A percentile compares a stretch with the other conserved stretches of the same genome.
phyloP scores from a whole-genome alignment of 2,888 invertebrate species.

The Chydorus sphaericus region DNA sequence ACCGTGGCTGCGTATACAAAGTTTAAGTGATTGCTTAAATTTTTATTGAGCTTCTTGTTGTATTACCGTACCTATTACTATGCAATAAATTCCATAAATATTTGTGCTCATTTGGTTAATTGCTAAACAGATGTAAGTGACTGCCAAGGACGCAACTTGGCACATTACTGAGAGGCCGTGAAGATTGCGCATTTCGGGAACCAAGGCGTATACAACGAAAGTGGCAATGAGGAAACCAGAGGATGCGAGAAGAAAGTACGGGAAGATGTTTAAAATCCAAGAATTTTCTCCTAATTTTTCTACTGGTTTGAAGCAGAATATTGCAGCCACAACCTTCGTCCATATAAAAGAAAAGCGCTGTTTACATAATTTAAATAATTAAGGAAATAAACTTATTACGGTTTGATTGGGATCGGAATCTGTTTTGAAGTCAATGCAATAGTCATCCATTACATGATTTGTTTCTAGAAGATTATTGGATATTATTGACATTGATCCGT shows the following conservation, averaged over 20 bases:
- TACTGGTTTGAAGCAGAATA: background rate
- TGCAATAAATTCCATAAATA: background rate
- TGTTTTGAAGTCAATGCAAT: background rate
- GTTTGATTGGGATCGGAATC: too few species aligned
- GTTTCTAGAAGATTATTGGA: background rate
- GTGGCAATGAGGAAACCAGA: conserved; percentile 48
- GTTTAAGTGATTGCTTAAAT: background rate
- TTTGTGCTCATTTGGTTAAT: conserved; percentile 30
- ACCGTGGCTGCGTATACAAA: conserved; percentile 40
- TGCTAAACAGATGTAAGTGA: conserved; percentile 56
- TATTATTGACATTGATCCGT: conserved; percentile 3
- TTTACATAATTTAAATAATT: too few species aligned
- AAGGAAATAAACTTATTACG: background rate
- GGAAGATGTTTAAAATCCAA: background rate
- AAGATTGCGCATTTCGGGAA: conserved; percentile 51
- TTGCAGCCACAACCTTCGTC: background rate
- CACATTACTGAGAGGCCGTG: conserved; percentile 53
- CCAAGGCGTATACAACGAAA: conserved; percentile 44
- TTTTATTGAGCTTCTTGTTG: too few species aligned
- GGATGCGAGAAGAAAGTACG: conserved; percentile 35
- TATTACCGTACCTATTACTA: background rate
- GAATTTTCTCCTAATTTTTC: background rate
- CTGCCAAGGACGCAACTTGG: conserved; percentile 46
- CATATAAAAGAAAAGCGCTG: too few species aligned
- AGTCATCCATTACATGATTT: background rate